Conservation (phyloP, 1,140 invertebrate species). For the Drosophila kurseongensis region DNA sequence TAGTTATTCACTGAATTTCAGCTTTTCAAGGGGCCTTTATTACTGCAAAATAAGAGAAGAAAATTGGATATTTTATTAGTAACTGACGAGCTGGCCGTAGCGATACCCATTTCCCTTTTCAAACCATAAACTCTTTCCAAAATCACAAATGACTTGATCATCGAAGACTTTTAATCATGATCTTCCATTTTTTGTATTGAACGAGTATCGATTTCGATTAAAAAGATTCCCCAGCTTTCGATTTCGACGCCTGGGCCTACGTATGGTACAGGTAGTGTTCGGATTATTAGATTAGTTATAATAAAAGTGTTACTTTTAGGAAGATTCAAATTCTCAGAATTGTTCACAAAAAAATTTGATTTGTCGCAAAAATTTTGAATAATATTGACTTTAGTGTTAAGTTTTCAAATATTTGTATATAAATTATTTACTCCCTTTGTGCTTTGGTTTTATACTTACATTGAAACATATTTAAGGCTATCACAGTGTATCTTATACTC, state of each 20-base stretch:
- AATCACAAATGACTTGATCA: background rate
- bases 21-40: conserved; percentile 84
- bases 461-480: conserved; percentile 89
- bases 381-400: no score
- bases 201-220: conserved; percentile 25
- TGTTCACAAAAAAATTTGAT: no score
- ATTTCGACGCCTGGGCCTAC: conserved; percentile 16
- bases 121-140: background rate
- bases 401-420: no score
- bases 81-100: background rate
- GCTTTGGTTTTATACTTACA: conserved; percentile 59
- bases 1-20: conserved; percentile 83
- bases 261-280: conserved; percentile 21
- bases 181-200: conserved; percentile 4
- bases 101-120: background rate
- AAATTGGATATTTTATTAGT: conserved; percentile 11
- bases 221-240: conserved; percentile 22
- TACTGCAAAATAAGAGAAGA: conserved; percentile 66
- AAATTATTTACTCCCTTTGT: no score
- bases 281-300: background rate
- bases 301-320: no score
- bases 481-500: conserved; percentile 98
- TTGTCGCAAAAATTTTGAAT: no score
- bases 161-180: conserved; percentile 4
- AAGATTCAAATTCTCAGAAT: no score